These are phyloP conservation scores for Cataglyphis livida DNA, from an alignment of 2,888 invertebrate genomes.

Conservation along the genomic window DNA sequence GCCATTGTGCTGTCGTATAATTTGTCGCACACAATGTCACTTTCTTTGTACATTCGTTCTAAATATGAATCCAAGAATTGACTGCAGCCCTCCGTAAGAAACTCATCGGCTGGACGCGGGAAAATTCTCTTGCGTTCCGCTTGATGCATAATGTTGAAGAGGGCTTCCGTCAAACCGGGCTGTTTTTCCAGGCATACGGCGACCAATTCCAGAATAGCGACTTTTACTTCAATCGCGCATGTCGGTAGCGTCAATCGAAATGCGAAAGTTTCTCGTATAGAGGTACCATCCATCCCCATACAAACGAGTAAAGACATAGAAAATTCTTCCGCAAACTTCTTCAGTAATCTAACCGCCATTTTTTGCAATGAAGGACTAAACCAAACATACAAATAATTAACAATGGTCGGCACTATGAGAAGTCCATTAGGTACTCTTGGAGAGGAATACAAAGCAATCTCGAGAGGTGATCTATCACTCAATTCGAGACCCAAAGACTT, in stretches of 20 bases:
- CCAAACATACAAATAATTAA: slow-evolving; percentile 87
- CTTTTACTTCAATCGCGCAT: slow-evolving; percentile 85
- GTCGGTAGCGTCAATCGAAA: slow-evolving; percentile 87
- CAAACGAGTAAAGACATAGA: slow-evolving; percentile 88
- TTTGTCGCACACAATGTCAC: slow-evolving; percentile 81
- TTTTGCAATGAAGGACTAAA: slow-evolving; percentile 87
- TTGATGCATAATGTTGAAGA: slow-evolving; percentile 84
- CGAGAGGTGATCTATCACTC: slow-evolving; percentile 82
- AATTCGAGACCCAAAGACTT: slow-evolving; percentile 80
- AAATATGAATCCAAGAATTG: slow-evolving; percentile 83
- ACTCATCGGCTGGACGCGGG: slow-evolving; percentile 83
- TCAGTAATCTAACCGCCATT: slow-evolving; percentile 87
- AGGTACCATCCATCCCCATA: slow-evolving; percentile 88
- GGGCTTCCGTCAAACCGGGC: slow-evolving; percentile 85
- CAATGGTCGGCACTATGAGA: slow-evolving; percentile 86
- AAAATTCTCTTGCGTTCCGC: slow-evolving; percentile 83
- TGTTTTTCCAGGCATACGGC: slow-evolving; percentile 85
- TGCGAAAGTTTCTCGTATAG: slow-evolving; percentile 87
- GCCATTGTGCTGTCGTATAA: slow-evolving; percentile 84
- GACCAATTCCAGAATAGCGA: slow-evolving; percentile 85
- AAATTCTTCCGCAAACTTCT: slow-evolving; percentile 87
- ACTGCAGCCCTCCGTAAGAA: slow-evolving; percentile 83
- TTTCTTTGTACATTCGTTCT: slow-evolving; percentile 80
- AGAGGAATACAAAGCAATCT: slow-evolving; percentile 84
- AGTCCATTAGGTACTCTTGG: slow-evolving; percentile 83